Percentiles rank a stretch among this genome's conserved stretches.
These are phyloP conservation scores for Camponotus vicinus DNA, from an alignment of 1,140 invertebrate genomes.

Conservation along the genomic window DNA sequence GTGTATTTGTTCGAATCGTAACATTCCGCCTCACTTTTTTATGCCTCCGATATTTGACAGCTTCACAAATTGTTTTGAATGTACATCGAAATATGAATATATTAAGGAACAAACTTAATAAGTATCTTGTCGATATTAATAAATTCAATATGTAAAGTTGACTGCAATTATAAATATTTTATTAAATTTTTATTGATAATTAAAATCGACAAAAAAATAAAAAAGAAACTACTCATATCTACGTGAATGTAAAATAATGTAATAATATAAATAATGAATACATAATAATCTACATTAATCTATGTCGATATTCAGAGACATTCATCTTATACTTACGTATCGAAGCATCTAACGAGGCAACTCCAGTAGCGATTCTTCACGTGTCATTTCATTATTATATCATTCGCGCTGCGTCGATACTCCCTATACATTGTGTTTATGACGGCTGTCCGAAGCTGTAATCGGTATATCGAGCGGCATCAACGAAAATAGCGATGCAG, in stretches of 20 bases:
- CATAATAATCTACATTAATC: neutral
- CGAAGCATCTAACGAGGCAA: neutral
- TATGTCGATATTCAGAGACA: neutral
- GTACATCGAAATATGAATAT: neutral
- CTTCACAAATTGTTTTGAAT: neutral
- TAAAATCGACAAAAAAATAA: neutral
- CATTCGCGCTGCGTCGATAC: neutral
- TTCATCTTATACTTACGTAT: neutral
- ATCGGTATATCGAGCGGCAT: slow-evolving; percentile 42
- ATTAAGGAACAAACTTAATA: neutral
- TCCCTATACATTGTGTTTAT: slow-evolving; percentile 10
- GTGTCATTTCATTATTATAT: neutral
- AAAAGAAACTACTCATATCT: neutral
- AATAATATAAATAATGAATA: too few species aligned
- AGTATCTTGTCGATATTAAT: neutral
- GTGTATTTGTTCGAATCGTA: neutral
- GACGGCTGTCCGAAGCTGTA: slow-evolving; percentile 20
- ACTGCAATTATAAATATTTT: neutral
- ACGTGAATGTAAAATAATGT: neutral
- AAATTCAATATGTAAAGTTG: neutral
- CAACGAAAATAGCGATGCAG: slow-evolving; percentile 13
- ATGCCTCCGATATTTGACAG: neutral
- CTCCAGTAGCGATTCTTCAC: neutral
- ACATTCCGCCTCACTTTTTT: slow-evolving; percentile 25
- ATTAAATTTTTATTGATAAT: neutral